Base-by-base conservation (phyloP, 1,140 invertebrate genomes). In the Drosophila nikananu region DNA sequence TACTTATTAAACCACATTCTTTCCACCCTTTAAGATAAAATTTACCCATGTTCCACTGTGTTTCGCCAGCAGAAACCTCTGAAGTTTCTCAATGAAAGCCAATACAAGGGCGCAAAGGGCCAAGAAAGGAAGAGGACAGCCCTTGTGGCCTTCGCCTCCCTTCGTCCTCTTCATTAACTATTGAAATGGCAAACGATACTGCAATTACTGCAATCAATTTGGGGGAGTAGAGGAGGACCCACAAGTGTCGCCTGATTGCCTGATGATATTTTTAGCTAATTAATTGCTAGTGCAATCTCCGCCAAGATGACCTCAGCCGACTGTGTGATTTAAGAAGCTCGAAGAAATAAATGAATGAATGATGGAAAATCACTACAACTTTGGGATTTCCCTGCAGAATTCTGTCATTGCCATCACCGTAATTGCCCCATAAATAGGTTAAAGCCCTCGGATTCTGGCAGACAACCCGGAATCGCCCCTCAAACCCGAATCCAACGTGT, bases 401-500 rank as follows among this genome's bases (percentile, higher is more conserved):
- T 57, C 30, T 49, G 54, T 44, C 66, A 71, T 62, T 44, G 70
- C 49, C 66, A 42, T 66, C 62, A 35, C 4, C 55, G 68, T 74
- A 73, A 70, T 70, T 68, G 65, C 48, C 48, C 27, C 30, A 57
- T 78, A 78, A 83, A 83, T 77, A 83, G 77, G 77, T 73, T 72
- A 72, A 86, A 44, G 68, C 71, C 37, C 55, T 61, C 37, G 68
- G 21, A 32, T 42, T 42, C 19, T 41, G 46, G 23, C 41, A 48
- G 57, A 49, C 54, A 44, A 70, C 55, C 59, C 52, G 48, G 49
- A 64, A 70, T 64, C 60, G 65, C 66, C 49, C 68, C 62, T 39
- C 54, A 39, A 58, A 52, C 30, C 74, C 66, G 48, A 41, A 54
- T 54, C 68, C 72, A 86, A 87, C 83, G 81, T 89, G 83, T 89